These are phyloP conservation scores for Baryphthengus martii DNA, from an alignment of 2,113 vertebrate species.

Conservation along the genomic window DNA sequence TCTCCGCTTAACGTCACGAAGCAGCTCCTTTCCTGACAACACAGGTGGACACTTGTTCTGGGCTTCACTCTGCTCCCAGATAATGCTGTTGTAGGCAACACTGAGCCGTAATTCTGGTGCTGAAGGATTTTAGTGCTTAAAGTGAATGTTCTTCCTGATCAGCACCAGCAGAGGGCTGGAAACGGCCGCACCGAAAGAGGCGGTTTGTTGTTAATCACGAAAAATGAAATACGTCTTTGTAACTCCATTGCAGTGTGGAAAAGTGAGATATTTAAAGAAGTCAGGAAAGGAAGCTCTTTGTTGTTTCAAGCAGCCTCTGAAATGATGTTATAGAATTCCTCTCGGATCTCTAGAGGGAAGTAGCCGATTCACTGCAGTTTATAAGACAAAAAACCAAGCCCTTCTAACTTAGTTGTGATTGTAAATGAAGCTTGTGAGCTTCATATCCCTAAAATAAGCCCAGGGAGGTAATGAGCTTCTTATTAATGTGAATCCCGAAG, in stretches of 20 bases:
- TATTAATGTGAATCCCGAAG: neutral
- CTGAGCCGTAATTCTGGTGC: neutral
- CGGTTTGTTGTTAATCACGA: neutral
- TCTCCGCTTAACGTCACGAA: neutral
- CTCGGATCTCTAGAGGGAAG: neutral
- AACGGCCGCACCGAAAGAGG: neutral
- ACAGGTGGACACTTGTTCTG: neutral
- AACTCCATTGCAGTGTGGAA: too few species aligned
- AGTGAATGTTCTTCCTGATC: neutral
- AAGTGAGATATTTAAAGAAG: neutral
- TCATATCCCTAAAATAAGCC: neutral
- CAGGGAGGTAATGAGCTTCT: neutral
- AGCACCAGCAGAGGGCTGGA: constrained; percentile 21
- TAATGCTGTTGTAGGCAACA: neutral
- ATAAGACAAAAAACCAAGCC: neutral
- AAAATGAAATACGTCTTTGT: neutral
- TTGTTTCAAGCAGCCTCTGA: neutral
- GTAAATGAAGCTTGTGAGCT: neutral
- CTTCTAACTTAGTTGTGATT: neutral
- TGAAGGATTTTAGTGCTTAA: neutral
- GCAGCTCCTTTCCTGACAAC: neutral
- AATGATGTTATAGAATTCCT: neutral
- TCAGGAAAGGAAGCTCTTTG: neutral
- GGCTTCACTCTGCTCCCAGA: neutral
- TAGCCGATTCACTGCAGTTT: neutral